A percentile compares a stretch with the other conserved stretches of the same genome.
These are phyloP conservation scores for Halcyon senegalensis DNA, from an alignment of 2,113 vertebrate genomes.

Conservation along the genomic window DNA sequence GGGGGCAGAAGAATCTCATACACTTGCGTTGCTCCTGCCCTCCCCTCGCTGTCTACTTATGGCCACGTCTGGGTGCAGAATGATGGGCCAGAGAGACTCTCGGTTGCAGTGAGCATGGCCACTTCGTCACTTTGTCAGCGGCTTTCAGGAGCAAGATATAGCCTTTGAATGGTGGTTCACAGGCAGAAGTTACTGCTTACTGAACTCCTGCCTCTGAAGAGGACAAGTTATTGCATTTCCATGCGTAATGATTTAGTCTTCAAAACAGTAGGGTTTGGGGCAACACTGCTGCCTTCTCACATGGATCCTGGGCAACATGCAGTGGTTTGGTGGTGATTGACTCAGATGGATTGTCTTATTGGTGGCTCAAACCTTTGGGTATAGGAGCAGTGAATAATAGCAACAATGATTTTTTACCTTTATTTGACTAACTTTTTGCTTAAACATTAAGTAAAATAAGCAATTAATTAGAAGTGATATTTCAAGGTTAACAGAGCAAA, in stretches of 20 bases:
- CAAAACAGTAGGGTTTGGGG: neutral
- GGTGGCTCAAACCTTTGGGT: neutral
- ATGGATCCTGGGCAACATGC: neutral
- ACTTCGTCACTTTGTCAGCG: accelerated
- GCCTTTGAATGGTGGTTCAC: neutral
- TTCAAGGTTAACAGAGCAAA: neutral
- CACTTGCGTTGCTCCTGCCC: neutral
- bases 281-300: neutral
- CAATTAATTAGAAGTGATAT: neutral
- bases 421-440: neutral
- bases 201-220: neutral
- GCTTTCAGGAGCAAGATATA: neutral
- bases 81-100: neutral
- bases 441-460: neutral
- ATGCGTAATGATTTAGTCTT: neutral
- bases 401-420: neutral
- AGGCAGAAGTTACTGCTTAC: neutral
- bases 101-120: accelerated
- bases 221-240: neutral
- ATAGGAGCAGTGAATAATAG: neutral
- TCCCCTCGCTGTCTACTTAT: accelerated
- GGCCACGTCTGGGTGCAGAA: neutral
- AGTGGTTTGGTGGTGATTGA: neutral
- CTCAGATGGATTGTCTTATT: neutral
- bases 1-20: neutral